Evolutionary conservation across 1,140 invertebrate genomes (phyloP).

Genomic region (Cherax quadricarinatus): DNA sequence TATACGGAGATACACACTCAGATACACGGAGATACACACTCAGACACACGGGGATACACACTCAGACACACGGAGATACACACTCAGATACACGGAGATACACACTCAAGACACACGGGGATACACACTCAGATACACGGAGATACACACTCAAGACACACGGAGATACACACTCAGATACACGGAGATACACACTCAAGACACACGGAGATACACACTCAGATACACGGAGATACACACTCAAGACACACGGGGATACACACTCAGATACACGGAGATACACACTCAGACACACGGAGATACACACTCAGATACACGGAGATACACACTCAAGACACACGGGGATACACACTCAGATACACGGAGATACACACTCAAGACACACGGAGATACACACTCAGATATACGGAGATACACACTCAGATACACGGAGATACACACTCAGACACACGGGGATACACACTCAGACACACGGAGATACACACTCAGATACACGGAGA

Average conservation of each 20-base stretch:
- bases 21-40: not conserved
- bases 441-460: slow-evolving; percentile 2
- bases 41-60: slow-evolving; percentile 13
- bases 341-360: slow-evolving; percentile 4
- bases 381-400: slow-evolving; percentile 6
- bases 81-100: no score
- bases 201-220: slow-evolving; percentile 6
- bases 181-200: not conserved
- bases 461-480: not conserved
- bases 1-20: slow-evolving; percentile 5
- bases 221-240: not conserved
- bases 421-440: no score
- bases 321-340: slow-evolving; percentile 5
- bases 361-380: not conserved
- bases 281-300: slow-evolving; percentile 5
- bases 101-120: not conserved
- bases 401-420: not conserved
- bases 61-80: not conserved
- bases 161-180: slow-evolving; percentile 4
- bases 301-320: not conserved
- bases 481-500: no score
- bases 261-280: not conserved
- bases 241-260: not conserved
- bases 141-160: not conserved
- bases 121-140: slow-evolving; percentile 1